These are phyloP conservation scores for Tribolium madens DNA, from an alignment of 1,140 invertebrate genomes.

Conservation along the genomic window DNA sequence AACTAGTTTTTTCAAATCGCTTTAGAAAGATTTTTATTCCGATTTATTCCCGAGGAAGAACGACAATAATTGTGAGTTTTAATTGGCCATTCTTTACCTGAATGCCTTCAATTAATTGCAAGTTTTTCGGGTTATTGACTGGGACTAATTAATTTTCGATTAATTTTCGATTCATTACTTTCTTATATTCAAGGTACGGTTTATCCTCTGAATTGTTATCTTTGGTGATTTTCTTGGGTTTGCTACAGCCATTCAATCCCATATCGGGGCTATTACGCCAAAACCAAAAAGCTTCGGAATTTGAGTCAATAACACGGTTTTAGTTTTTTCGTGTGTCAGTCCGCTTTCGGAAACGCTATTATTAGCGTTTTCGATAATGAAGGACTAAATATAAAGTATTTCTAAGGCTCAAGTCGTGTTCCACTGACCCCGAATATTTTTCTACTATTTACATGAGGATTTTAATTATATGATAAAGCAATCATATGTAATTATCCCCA, in stretches of 20 bases:
- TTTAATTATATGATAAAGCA: conserved; percentile 24
- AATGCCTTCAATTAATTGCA: conserved; percentile 14
- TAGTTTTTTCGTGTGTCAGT: conserved; percentile 16
- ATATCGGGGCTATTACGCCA: conserved; percentile 4
- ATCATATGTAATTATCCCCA: conserved; percentile 25
- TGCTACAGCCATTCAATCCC: conserved; percentile 6
- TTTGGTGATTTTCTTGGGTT: conserved; percentile 23
- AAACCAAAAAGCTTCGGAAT: conserved; percentile 19
- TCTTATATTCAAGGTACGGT: conserved; percentile 27
- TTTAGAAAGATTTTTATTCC: no score
- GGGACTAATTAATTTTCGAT: conserved; percentile 25
- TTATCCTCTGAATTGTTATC: conserved; percentile 12
- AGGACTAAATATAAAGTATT: conserved; percentile 18
- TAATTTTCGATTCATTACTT: conserved; percentile 20
- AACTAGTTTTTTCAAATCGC: not conserved
- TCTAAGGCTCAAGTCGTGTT: not conserved
- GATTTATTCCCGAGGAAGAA: not conserved
- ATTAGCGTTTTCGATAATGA: conserved; percentile 20
- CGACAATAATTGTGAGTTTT: conserved; percentile 20
- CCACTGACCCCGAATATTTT: conserved; percentile 15
- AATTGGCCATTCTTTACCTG: conserved; percentile 37
- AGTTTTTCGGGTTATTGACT: conserved; percentile 23
- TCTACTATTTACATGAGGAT: not conserved
- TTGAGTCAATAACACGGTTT: conserved; percentile 28
- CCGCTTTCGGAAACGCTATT: conserved; percentile 9